These are phyloP conservation scores for Agrotis clavis DNA, from an alignment of 2,888 invertebrate genomes.

Conservation along the genomic window DNA sequence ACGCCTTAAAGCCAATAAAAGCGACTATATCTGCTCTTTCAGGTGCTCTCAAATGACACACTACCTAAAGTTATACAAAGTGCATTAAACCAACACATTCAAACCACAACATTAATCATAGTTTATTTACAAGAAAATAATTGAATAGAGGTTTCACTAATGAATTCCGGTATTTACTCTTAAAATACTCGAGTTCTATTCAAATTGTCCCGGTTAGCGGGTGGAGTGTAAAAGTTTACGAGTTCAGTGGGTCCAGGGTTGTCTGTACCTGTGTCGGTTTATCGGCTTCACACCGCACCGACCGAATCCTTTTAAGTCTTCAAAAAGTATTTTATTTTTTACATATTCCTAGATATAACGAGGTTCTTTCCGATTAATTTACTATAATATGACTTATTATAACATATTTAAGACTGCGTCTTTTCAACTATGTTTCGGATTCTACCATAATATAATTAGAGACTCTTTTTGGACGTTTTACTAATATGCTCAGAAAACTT, in stretches of 20 bases:
- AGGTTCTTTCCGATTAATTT: not conserved
- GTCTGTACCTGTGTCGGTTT: slow-evolving; percentile 20
- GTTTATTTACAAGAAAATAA: slow-evolving; percentile 46
- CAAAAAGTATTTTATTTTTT: slow-evolving; percentile 20
- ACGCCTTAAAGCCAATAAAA: no score
- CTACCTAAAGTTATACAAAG: no score
- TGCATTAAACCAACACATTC: not conserved
- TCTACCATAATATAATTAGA: not conserved
- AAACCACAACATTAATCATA: not conserved
- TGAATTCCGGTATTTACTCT: slow-evolving; percentile 33
- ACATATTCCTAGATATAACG: slow-evolving; percentile 4
- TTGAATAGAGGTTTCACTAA: slow-evolving; percentile 38
- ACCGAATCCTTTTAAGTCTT: slow-evolving; percentile 46
- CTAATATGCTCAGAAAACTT: no score
- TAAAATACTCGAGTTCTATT: slow-evolving; percentile 47
- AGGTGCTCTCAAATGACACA: no score
- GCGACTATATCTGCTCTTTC: no score
- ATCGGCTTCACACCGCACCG: slow-evolving; percentile 49
- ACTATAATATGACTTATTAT: not conserved
- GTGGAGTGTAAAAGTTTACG: slow-evolving; percentile 66
- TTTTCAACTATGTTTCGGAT: no score
- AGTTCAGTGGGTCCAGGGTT: slow-evolving; percentile 60
- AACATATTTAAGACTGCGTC: no score
- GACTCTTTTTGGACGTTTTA: no score
- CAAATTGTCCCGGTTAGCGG: slow-evolving; percentile 45